Evolutionary conservation across 2,113 vertebrate genomes (phyloP).

Genomic region (Eleginops maclovinus): DNA sequence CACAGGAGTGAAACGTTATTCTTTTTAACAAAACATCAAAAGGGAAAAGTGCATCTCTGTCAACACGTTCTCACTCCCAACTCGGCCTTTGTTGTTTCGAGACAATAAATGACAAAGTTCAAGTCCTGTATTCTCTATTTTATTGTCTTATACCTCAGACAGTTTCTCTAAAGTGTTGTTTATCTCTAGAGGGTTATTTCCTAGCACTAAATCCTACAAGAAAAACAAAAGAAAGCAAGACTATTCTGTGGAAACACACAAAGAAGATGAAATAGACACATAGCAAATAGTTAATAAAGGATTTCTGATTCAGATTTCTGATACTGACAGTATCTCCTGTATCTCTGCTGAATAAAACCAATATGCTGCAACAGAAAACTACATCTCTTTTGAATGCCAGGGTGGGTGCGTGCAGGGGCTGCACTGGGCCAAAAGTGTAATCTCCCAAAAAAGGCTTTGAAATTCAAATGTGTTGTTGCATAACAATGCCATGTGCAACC

Average conservation of each 20-base stretch:
- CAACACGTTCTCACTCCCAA: too few species aligned
- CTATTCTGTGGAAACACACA: neutral
- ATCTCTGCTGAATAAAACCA: constrained; percentile 36
- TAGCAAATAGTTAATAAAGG: too few species aligned
- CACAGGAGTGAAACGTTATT: neutral
- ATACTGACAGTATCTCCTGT: neutral
- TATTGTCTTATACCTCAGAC: neutral
- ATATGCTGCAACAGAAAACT: constrained; percentile 42
- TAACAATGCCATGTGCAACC: constrained; percentile 76
- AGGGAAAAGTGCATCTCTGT: constrained; percentile 3
- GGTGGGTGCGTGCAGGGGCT: constrained; percentile 20
- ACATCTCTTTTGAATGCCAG: constrained; percentile 30
- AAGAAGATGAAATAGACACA: constrained; percentile 6
- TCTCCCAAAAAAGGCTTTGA: constrained; percentile 65
- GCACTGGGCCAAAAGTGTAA: constrained; percentile 51
- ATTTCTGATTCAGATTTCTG: too few species aligned
- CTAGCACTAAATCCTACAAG: neutral
- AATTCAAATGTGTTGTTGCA: constrained; percentile 77
- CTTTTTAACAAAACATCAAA: neutral
- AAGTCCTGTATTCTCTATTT: neutral
- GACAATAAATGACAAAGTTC: constrained; percentile 1
- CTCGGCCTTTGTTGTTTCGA: neutral
- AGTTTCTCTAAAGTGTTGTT: neutral
- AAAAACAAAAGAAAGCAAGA: neutral
- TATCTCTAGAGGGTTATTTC: neutral